Base-by-base conservation (phyloP, 2,888 invertebrate genomes). In the Mystacides longicornis region DNA sequence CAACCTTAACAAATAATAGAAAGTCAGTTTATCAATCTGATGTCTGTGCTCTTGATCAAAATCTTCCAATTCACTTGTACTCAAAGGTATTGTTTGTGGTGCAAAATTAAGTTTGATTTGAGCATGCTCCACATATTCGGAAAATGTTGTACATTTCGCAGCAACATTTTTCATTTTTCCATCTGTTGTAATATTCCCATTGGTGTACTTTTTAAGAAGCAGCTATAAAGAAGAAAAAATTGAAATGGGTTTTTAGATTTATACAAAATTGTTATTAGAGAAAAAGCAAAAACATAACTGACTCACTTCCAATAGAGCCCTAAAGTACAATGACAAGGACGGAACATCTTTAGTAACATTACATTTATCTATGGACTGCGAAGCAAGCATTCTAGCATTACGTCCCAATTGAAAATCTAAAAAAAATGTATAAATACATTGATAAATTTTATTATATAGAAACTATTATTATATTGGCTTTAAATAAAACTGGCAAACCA, bases 351-450 rank as follows among this genome's bases (percentile, higher is more conserved):
- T 75, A 22, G 74, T 71, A 9, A 68, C 62, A 27, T 79, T 68
- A 43, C 86, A 82, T 60, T 91, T 75, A 60, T 89, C 86, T n/a
- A 88, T 74, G 0, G 90, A 86, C 68, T 94, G 93, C 0, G 89
- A 84, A 0, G 91, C 89, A 37, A 93, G 69, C 89, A 93, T 93
- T 58, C 91, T 80, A 0, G 90, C 89, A 68, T 89, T 89, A 48
- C 87, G 76, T 0, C 89, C 87, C 11, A 92, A 66, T 42, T 63
- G 64, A 60, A 76, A 71, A 42, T 74, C 68, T 23, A 67, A 64
- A 53, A 52, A 21, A n/a, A 45, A 51, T 7, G 11, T 11, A 27
- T 27, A 27, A 11, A 27, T 5, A n/a, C 27, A 7, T 7, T 27
- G 27, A 27, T 27, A 27, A 27, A 27, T 7, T n/a, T n/a, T n/a